phyloP scores from a whole-genome alignment of 2,888 invertebrate species.

The Idaea dimidiata region DNA sequence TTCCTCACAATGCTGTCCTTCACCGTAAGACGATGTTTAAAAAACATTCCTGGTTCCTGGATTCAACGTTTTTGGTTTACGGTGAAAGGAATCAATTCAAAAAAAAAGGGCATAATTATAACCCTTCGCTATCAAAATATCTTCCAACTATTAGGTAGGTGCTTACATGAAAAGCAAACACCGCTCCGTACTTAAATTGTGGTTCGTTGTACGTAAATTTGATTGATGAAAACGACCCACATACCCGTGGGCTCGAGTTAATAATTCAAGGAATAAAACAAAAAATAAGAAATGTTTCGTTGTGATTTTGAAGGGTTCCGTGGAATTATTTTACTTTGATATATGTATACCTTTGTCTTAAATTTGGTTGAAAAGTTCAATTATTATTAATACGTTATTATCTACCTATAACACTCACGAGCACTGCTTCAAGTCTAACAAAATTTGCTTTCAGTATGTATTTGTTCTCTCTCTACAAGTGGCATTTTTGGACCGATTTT shows the following conservation, averaged over 20 bases:
- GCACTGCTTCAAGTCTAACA: too few relatives aligned
- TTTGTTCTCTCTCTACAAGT: too few relatives aligned
- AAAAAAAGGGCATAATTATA: constrained; percentile 14
- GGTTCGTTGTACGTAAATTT: constrained; percentile 42
- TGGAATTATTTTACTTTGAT: not conserved
- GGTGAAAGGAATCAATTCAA: not conserved
- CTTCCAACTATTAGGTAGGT: constrained; percentile 9
- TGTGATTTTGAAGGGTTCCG: constrained; percentile 14
- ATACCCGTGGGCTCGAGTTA: constrained; percentile 37
- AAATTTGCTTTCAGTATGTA: too few relatives aligned
- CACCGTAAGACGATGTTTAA: not conserved
- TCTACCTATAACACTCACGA: too few relatives aligned
- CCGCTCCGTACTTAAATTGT: constrained; percentile 21
- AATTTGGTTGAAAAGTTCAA: too few relatives aligned
- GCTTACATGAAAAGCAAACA: constrained; percentile 8
- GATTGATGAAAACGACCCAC: constrained; percentile 60
- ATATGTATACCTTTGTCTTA: not conserved
- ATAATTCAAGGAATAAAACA: constrained; percentile 52
- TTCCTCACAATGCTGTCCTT: too few relatives aligned
- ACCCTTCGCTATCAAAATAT: constrained; percentile 6
- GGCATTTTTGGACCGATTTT: too few relatives aligned
- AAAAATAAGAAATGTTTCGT: constrained; percentile 14
- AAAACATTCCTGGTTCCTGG: too few relatives aligned
- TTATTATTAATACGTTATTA: too few relatives aligned
- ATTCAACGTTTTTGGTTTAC: constrained; percentile 7